A percentile compares a stretch with the other conserved stretches of the same genome.
These are phyloP conservation scores for Saguinus oedipus DNA, from an alignment of 2,797 vertebrate genomes.

Conservation along the genomic window DNA sequence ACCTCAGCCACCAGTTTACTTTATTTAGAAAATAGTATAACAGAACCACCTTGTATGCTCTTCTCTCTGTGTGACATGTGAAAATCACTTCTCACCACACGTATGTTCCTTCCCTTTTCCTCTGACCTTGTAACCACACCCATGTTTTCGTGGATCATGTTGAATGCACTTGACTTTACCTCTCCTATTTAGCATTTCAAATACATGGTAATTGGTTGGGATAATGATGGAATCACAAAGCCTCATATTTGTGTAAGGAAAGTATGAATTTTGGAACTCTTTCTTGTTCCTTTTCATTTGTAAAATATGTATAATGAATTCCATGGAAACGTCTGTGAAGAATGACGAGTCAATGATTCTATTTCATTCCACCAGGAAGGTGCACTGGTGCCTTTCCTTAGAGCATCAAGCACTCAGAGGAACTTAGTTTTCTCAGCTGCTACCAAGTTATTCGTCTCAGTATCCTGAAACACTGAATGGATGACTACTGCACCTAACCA, in stretches of 20 bases:
- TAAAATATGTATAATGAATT: rapidly evolving
- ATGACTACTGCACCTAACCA: neutral
- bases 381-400: neutral
- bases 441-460: rapidly evolving
- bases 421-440: neutral
- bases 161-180: neutral
- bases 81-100: too few relatives aligned
- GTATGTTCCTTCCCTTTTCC: neutral
- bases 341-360: rapidly evolving
- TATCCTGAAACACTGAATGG: too few relatives aligned
- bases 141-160: neutral
- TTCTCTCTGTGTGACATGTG: rapidly evolving
- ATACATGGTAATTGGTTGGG: neutral
- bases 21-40: too few relatives aligned
- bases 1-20: rapidly evolving
- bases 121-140: neutral
- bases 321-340: neutral
- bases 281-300: too few relatives aligned
- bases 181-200: neutral
- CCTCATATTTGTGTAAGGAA: neutral
- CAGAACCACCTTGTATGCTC: rapidly evolving
- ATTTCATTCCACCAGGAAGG: too few relatives aligned
- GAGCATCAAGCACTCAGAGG: neutral
- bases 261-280: neutral
- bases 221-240: neutral